These are phyloP conservation scores for Drosophila meridiana DNA, from an alignment of 2,888 invertebrate species.

Conservation along the genomic window DNA sequence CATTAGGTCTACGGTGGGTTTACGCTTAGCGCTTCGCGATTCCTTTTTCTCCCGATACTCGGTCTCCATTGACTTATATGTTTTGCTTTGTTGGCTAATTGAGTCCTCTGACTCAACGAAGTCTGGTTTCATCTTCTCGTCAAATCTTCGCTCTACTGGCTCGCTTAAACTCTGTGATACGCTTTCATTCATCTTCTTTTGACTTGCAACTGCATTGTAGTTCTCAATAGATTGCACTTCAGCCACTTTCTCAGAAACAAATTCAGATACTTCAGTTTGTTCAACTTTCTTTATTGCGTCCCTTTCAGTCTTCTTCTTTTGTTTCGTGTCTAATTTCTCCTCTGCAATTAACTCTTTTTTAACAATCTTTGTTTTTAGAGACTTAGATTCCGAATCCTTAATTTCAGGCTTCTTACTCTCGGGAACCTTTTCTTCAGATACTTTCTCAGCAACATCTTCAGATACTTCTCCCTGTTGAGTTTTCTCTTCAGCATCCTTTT, in stretches of 20 bases:
- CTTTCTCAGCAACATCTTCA: constrained; percentile 9
- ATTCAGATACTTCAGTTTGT: constrained; percentile 9
- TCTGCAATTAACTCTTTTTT: constrained; percentile 8
- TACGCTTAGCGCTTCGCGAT: constrained; percentile 75
- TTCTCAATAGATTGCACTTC: too few species aligned
- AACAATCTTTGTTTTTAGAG: background rate
- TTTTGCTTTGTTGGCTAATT: constrained; percentile 12
- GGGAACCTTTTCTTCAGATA: background rate
- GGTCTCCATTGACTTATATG: constrained; percentile 61
- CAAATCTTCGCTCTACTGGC: background rate
- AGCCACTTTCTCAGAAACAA: constrained; percentile 15
- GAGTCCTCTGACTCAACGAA: constrained; percentile 20
- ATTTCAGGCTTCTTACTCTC: background rate
- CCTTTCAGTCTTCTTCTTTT: constrained; percentile 19
- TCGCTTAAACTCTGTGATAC: background rate
- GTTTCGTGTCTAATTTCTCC: constrained; percentile 1
- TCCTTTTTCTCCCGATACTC: constrained; percentile 76
- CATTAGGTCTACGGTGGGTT: constrained; percentile 86
- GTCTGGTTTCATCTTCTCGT: background rate
- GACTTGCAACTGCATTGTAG: too few species aligned
- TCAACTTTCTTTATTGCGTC: background rate
- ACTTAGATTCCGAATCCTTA: background rate
- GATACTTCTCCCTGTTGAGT: constrained; percentile 25
- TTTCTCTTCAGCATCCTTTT: constrained; percentile 13
- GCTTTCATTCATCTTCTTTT: background rate